Evolutionary conservation across 2,113 vertebrate genomes (phyloP), one percentile per base, ranked within the genome.

Genomic region (Macaca mulatta): DNA sequence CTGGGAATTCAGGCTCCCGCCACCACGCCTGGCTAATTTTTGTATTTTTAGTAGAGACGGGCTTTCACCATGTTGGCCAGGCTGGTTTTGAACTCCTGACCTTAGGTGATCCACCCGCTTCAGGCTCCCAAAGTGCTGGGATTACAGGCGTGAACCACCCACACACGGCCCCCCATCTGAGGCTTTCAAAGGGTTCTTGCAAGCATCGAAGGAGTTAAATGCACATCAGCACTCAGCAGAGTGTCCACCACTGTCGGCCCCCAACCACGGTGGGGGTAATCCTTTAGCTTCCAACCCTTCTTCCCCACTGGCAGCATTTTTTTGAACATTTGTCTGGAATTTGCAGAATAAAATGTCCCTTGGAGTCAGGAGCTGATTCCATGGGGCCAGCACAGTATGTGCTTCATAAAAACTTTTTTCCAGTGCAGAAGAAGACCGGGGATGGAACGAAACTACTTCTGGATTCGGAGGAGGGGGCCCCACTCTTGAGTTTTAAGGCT

Each of bases 211-310:
- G 5, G 4, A 4, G 32, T 10, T 16, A 38, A 23, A 55, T 0
- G 4, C 59, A 3, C 11, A 3, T 40, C 48, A 25, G 59, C 50
- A 3, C 43, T 35, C 9, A 4, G 30, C 40, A 12, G 23, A 52
- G 30, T 10, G 6, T 38, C 75, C 9, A 1, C 7, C 52, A 38
- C 77, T 1, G 35, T 50, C 35, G 43, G 4, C 35, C 27, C 38
- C 38, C 79, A 13, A 6, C 23, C 57, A 25, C 4, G 6, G 11
- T 8, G 1, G 12, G 30, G 38, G 13, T 17, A 0, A 6, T 32
- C 74, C n/a, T 72, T 35, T 83, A 30, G 57, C 25, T 12, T n/a
- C 87, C 75, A 18, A 4, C 27, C 35, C 8, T 72, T n/a, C 48
- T 50, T 74, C 32, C 45, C 17, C 25, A 52, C 45, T 78, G 30